Base-by-base conservation (phyloP, 2,888 invertebrate genomes). In the Diabrotica balteata region DNA sequence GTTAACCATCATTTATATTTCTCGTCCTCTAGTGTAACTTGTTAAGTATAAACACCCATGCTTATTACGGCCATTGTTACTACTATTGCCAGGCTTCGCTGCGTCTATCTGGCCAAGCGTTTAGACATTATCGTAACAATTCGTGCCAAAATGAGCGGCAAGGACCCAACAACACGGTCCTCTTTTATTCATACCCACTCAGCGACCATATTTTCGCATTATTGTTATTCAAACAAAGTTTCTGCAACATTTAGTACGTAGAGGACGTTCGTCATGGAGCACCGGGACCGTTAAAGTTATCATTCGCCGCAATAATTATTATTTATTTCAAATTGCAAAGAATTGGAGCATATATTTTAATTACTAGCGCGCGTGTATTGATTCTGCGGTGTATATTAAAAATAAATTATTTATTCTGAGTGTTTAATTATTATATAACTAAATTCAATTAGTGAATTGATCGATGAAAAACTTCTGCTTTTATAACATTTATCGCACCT, bases 41-140 rank as follows among this genome's bases (percentile, higher is more conserved):
- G 58, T 22, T 17, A n/a, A 52, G 22, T 45, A 46, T 54, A 32
- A 53, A 62, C 61, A 45, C n/a, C 22, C 46, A 8, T 53, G 11
- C 53, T n/a, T 50, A 50, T 61, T 45, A 61, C 42, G 45, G 46
- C 53, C 53, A 53, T 53, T 62, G 61, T 62, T 54, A 46, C 53
- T 62, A 62, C 32, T 62, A 54, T 62, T 32, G 10, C 53, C 8
- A 5, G 10, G n/a, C 8, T 62, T 47, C 32, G 17, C 53, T 53
- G 52, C 46, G 8, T 62, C 53, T 62, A 62, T 62, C 10, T 62
- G 53, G 45, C 53, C 61, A 17, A 46, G 45, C 46, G 53, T 53
- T 7, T 5, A 7, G 8, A 10, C 53, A n/a, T 62, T 62, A 62
- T 47, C 52, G 51, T 51, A 60, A 60, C 60, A 60, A 52, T 60